Conservation (phyloP, 2,888 invertebrate genomes). For the Zygothrica quintamaculata region DNA sequence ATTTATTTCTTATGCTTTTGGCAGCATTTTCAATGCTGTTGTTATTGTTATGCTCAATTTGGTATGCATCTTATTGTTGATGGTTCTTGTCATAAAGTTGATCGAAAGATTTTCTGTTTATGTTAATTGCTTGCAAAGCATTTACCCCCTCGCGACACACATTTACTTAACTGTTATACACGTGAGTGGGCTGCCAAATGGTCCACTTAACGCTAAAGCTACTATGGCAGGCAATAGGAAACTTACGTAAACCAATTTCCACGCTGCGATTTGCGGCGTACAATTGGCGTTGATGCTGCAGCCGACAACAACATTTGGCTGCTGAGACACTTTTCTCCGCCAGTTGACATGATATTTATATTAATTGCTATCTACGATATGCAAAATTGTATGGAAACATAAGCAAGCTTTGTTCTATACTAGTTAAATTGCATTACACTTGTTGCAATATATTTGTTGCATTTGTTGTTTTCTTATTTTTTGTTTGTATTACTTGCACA, state of each 20-base stretch:
- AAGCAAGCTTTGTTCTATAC: conserved; percentile 36
- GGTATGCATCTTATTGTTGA: conserved; percentile 58
- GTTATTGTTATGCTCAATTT: conserved; percentile 48
- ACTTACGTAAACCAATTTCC: conserved; percentile 85
- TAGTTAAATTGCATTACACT: conserved; percentile 63
- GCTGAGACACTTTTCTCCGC: conserved; percentile 54
- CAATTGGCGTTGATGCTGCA: conserved; percentile 46
- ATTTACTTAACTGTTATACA: conserved; percentile 2
- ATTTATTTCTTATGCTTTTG: conserved; percentile 59
- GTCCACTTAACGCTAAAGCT: conserved; percentile 28
- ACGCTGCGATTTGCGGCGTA: conserved; percentile 79
- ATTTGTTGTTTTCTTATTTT: conserved; percentile 15
- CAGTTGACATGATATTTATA: conserved; percentile 51
- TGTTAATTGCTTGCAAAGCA: conserved; percentile 15
- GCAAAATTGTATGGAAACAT: neutral
- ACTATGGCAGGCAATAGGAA: conserved; percentile 44
- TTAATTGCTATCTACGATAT: conserved; percentile 21
- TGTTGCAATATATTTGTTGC: conserved; percentile 31
- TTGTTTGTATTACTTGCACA: too few relatives aligned
- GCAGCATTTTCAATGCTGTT: conserved; percentile 39
- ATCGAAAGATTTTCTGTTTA: conserved; percentile 53
- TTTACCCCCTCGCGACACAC: neutral
- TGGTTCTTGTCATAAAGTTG: conserved; percentile 58
- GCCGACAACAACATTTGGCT: conserved; percentile 39
- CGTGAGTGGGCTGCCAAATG: conserved; percentile 33